Conservation (phyloP, 1,140 invertebrate genomes). For the Metaphire vulgaris region DNA sequence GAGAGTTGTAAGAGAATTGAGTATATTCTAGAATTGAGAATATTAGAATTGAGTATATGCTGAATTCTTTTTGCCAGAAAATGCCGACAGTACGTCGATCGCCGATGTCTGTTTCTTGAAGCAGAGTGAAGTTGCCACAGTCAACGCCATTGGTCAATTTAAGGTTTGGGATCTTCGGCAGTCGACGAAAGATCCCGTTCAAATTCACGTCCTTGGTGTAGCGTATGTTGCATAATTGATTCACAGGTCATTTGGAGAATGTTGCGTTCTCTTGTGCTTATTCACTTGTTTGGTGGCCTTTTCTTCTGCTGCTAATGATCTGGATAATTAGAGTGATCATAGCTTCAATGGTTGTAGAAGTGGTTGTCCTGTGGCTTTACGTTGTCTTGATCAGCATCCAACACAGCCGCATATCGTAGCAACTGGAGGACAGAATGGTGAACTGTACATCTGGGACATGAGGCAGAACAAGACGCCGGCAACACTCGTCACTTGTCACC, state of each 20-base stretch:
- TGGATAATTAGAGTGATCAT: background rate
- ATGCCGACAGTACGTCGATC: constrained; percentile 73
- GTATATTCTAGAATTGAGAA: too few species aligned
- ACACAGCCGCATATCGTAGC: constrained; percentile 75
- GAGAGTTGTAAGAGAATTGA: too few species aligned
- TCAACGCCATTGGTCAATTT: constrained; percentile 75
- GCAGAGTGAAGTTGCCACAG: constrained; percentile 69
- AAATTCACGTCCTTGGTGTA: constrained; percentile 48
- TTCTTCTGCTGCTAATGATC: background rate
- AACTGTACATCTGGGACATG: constrained; percentile 53
- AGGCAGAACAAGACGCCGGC: constrained; percentile 71
- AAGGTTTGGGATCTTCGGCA: constrained; percentile 74
- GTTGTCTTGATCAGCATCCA: constrained; percentile 69
- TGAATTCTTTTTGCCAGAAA: constrained; percentile 53
- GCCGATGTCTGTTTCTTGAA: constrained; percentile 68
- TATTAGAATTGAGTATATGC: background rate
- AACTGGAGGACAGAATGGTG: constrained; percentile 43
- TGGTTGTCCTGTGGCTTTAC: constrained; percentile 57
- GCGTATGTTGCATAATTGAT: background rate
- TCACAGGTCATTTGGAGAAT: background rate
- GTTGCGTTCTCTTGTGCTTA: background rate
- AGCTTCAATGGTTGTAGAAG: constrained; percentile 32
- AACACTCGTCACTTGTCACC: constrained; percentile 70
- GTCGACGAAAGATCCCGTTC: constrained; percentile 47
- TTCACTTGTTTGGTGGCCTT: background rate